Conservation (phyloP, 2,797 vertebrate genomes). For the Artibeus lituratus region DNA sequence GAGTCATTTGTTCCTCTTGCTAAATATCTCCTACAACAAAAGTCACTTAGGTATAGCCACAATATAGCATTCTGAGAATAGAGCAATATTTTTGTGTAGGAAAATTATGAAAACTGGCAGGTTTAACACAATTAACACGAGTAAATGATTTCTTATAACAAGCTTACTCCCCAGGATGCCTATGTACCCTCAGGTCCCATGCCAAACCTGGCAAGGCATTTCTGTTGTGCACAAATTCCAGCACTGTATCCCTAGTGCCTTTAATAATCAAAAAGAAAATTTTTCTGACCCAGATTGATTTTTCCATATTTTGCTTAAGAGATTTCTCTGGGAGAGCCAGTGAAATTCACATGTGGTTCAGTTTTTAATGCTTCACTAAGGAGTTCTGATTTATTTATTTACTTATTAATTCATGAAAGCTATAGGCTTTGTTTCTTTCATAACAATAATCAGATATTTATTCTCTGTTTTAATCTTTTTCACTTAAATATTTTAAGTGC, state of each 20-base stretch:
- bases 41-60: neutral
- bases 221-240: neutral
- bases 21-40: conserved; percentile 14
- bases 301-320: neutral
- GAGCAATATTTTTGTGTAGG: neutral
- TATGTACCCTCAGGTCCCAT: neutral
- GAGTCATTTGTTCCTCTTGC: neutral
- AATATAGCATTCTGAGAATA: neutral
- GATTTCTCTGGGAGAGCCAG: neutral
- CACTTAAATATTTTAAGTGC: conserved; percentile 72
- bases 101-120: neutral
- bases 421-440: conserved; percentile 57
- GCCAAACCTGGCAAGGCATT: neutral
- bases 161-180: neutral
- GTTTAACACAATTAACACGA: conserved; percentile 20
- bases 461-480: conserved; percentile 64
- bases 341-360: neutral
- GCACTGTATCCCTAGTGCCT: neutral
- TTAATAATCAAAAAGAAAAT: neutral
- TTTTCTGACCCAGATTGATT: neutral
- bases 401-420: neutral
- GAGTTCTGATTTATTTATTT: neutral
- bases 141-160: neutral
- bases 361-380: neutral
- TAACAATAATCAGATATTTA: conserved; percentile 69